Conservation (phyloP, 2,888 invertebrate species). For the Caenorhabditis imperialis region DNA sequence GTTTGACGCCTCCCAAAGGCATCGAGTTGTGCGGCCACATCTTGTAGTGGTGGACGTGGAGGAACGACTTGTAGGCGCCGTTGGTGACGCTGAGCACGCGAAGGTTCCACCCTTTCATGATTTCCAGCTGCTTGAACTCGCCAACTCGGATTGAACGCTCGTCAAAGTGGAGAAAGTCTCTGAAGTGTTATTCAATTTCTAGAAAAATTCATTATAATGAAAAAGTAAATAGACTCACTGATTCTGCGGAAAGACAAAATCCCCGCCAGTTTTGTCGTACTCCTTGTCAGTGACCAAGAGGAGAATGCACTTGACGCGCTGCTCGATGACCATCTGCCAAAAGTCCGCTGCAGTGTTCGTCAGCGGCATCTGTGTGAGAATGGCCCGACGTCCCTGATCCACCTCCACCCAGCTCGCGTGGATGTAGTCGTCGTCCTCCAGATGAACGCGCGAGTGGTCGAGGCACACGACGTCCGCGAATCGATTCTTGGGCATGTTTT, state of each 20-base stretch:
- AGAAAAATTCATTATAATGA: no score
- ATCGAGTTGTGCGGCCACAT: conserved; percentile 51
- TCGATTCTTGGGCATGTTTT: conserved; percentile 39
- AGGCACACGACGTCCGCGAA: conserved; percentile 61
- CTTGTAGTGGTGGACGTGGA: conserved; percentile 59
- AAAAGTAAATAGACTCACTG: conserved; percentile 26
- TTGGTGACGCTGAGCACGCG: conserved; percentile 50
- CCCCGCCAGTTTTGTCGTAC: conserved; percentile 43
- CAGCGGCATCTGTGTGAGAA: conserved; percentile 63
- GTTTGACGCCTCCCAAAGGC: conserved; percentile 33
- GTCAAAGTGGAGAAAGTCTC: conserved; percentile 59
- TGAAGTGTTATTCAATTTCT: no score
- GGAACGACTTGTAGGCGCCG: conserved; percentile 50
- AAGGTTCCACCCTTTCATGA: conserved; percentile 53
- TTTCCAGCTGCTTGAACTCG: conserved; percentile 50
- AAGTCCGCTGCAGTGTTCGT: conserved; percentile 55
- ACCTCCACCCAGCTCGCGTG: conserved; percentile 63
- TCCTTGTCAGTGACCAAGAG: conserved; percentile 57
- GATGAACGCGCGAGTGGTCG: conserved; percentile 63
- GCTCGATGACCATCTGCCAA: conserved; percentile 65
- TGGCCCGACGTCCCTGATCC: conserved; percentile 37
- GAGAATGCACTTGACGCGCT: conserved; percentile 55
- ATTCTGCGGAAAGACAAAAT: conserved; percentile 51
- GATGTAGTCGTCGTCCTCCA: conserved; percentile 52
- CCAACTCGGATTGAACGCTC: conserved; percentile 60